Evolutionary conservation across 1,140 invertebrate genomes (phyloP).

Genomic region (Ditylenchus dipsaci): DNA sequence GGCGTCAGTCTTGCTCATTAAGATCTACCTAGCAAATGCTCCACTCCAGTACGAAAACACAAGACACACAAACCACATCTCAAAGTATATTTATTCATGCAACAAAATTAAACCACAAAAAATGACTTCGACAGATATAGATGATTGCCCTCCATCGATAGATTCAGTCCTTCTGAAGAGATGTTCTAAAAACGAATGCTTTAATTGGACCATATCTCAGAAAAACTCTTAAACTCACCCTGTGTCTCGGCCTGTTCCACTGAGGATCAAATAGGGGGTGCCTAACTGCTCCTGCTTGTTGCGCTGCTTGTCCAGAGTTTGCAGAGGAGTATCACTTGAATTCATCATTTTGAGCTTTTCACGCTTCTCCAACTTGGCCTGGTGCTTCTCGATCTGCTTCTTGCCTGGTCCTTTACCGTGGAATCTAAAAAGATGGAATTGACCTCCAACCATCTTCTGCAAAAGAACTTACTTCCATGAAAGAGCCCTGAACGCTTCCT

Average conservation of each 20-base stretch:
- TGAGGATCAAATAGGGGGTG: slow-evolving; percentile 86
- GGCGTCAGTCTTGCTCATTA: too few species aligned
- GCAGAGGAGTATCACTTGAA: slow-evolving; percentile 91
- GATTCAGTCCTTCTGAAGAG: slow-evolving; percentile 27
- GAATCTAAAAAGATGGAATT: slow-evolving; percentile 69
- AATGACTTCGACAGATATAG: too few species aligned
- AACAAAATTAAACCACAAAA: too few species aligned
- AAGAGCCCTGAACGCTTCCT: slow-evolving; percentile 79
- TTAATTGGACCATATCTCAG: neutral
- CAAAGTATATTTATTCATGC: too few species aligned
- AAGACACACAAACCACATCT: too few species aligned
- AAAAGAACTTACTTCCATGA: slow-evolving; percentile 46
- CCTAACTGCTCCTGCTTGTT: slow-evolving; percentile 94
- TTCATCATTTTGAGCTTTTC: slow-evolving; percentile 97
- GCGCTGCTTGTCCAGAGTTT: slow-evolving; percentile 85
- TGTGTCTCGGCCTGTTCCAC: slow-evolving; percentile 63
- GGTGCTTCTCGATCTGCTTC: slow-evolving; percentile 93
- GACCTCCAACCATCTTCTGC: too few species aligned
- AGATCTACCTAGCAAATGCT: too few species aligned
- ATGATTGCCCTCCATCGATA: too few species aligned
- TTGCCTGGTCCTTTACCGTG: slow-evolving; percentile 98
- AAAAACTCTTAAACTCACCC: neutral
- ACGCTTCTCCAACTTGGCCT: slow-evolving; percentile 89
- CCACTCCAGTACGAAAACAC: too few species aligned
- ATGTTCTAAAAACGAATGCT: neutral